Conservation (phyloP, 2,888 invertebrate genomes). For the Ligdia adustata region DNA sequence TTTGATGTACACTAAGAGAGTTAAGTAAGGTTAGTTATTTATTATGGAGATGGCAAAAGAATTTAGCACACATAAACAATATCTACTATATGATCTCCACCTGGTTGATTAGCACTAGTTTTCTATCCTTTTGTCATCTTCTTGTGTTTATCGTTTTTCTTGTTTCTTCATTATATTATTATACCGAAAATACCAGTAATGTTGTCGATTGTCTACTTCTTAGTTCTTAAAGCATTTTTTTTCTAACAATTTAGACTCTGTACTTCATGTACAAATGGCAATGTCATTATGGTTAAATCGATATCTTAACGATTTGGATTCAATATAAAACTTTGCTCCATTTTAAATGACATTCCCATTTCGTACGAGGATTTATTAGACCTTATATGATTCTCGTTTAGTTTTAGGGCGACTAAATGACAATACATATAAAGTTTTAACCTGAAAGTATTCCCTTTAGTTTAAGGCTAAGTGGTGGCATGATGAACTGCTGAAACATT, state of each 20-base stretch:
- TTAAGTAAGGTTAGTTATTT: slow-evolving; percentile 22
- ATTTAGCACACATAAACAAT: slow-evolving; percentile 31
- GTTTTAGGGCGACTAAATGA: slow-evolving; percentile 84
- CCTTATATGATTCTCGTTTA: slow-evolving; percentile 79
- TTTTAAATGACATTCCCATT: slow-evolving; percentile 23
- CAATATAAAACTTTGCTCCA: not conserved
- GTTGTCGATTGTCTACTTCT: slow-evolving; percentile 26
- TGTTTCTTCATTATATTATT: slow-evolving; percentile 41
- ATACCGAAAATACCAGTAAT: slow-evolving; percentile 22
- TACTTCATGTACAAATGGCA: slow-evolving; percentile 19
- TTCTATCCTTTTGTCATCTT: slow-evolving; percentile 53
- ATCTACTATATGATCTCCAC: slow-evolving; percentile 12
- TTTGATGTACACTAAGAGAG: slow-evolving; percentile 22
- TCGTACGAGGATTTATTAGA: slow-evolving; percentile 20
- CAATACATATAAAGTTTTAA: slow-evolving; percentile 78
- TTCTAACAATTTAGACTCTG: slow-evolving; percentile 28
- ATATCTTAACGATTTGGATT: slow-evolving; percentile 15
- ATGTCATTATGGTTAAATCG: slow-evolving; percentile 22
- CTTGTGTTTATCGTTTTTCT: slow-evolving; percentile 52
- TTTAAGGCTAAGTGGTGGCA: slow-evolving; percentile 58
- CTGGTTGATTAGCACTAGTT: slow-evolving; percentile 40
- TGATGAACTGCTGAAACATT: slow-evolving; percentile 39
- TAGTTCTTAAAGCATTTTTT: slow-evolving; percentile 30
- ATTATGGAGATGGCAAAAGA: slow-evolving; percentile 45
- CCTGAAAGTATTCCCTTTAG: slow-evolving; percentile 74